Base-by-base conservation (phyloP, 2,888 invertebrate genomes). In the Clepsis dumicolana region DNA sequence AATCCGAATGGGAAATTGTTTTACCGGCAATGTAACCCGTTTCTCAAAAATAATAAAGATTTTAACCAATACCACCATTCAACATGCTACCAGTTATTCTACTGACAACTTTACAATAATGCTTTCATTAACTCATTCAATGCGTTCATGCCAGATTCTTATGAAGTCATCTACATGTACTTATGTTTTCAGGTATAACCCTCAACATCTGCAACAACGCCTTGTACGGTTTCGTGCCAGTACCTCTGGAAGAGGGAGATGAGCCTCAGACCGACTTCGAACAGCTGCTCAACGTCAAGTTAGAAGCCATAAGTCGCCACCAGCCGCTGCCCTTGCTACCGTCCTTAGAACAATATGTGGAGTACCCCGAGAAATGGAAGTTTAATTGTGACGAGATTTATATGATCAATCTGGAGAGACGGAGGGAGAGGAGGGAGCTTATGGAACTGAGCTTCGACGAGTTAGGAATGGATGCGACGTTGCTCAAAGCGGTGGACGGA, bases 401-500 rank as follows among this genome's bases (percentile, higher is more conserved):
- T 82, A 96, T 99, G 96, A 99, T 99, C 16, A 99, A 99, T 90
- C 91, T 99, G 71, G 93, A 95, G 72, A 93, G 99, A 65, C 94
- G 99, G 64, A 95, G 95, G 0, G 98, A 98, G 79, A 94, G 99
- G 69, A 91, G 97, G 50, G 79, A 85, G 5, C 94, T 97, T 75
- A 99, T 99, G 99, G 86, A 95, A 65, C 82, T 93, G 41, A 96
- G 96, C 70, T 97, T 99, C 75, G 94, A 96, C 53, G 96, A 97
- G 77, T 90, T 99, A 0, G 98, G 98, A 0, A 92, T 99, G 76
- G 94, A 96, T n/a, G 96, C 95, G 0, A 95, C 95, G 63, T 83
- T 95, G 64, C 88, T 97, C n/a, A 94, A 96, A 70, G 99, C 98
- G 2, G 95, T 98, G 4, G 99, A 99, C 93, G 99, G 99, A 77